These are phyloP conservation scores for Brachionus paranguensis DNA, from an alignment of 1,140 invertebrate species.

Conservation along the genomic window DNA sequence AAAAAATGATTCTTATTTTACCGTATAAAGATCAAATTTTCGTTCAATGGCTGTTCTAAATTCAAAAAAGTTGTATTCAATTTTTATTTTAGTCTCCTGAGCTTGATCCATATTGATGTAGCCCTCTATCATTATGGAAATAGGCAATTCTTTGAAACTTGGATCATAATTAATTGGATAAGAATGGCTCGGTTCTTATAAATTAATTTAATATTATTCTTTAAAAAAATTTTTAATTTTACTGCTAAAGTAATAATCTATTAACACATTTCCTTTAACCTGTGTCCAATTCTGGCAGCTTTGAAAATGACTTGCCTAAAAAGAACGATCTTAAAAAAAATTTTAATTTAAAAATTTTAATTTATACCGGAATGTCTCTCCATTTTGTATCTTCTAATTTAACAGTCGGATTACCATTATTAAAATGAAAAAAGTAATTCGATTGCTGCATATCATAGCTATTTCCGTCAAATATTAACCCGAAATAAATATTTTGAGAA, in stretches of 20 bases:
- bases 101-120: neutral
- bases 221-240: neutral
- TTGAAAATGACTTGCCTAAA: slow-evolving; percentile 12
- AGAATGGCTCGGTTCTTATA: neutral
- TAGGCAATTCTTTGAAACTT: neutral
- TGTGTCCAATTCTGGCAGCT: slow-evolving; percentile 37
- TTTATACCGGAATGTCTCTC: slow-evolving; percentile 15
- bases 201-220: neutral
- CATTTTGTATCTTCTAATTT: neutral
- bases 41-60: slow-evolving; percentile 20
- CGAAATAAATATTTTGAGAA: neutral
- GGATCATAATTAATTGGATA: slow-evolving; percentile 10
- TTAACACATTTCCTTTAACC: slow-evolving; percentile 18
- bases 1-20: neutral
- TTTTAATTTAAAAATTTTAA: neutral
- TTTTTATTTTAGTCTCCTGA: neutral
- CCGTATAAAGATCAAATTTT: neutral
- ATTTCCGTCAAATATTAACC: neutral
- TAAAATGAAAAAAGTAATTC: slow-evolving; percentile 37
- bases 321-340: neutral
- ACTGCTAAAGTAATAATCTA: slow-evolving; percentile 37
- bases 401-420: neutral
- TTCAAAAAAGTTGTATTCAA: slow-evolving; percentile 39
- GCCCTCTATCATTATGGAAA: neutral
- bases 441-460: neutral